phyloP scores from a whole-genome alignment of 2,888 invertebrate genomes.

The Autographa gamma region DNA sequence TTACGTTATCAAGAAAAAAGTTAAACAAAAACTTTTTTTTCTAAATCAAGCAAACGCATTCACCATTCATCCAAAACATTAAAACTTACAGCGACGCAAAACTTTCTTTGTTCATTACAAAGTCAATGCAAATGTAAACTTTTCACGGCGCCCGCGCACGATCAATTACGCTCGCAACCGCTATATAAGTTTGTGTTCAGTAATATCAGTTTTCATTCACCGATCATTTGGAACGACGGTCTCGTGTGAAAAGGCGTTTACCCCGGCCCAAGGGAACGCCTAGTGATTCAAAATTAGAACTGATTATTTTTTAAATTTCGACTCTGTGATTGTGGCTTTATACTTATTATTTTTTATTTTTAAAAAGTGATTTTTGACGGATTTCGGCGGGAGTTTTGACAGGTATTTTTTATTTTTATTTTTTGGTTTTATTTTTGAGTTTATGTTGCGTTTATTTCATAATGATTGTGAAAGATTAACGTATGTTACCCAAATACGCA shows the following conservation, averaged over 20 bases:
- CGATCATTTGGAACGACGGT: slow-evolving; percentile 75
- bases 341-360: slow-evolving; percentile 45
- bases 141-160: slow-evolving; percentile 44
- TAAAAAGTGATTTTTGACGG: slow-evolving; percentile 43
- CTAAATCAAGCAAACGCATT: background rate
- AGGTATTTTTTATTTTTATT: slow-evolving; percentile 63
- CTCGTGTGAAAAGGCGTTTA: slow-evolving; percentile 63
- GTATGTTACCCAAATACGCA: background rate
- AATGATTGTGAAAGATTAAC: slow-evolving; percentile 2
- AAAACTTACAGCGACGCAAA: slow-evolving; percentile 11
- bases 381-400: slow-evolving; percentile 51
- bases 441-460: background rate
- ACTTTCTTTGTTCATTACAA: slow-evolving; percentile 60
- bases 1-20: background rate
- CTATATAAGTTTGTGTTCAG: slow-evolving; percentile 71
- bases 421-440: slow-evolving; percentile 17
- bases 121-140: slow-evolving; percentile 57
- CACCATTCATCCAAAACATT: background rate
- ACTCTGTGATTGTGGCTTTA: slow-evolving; percentile 52
- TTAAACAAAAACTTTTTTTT: background rate
- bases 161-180: slow-evolving; percentile 46
- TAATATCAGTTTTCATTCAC: slow-evolving; percentile 60
- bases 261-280: slow-evolving; percentile 48
- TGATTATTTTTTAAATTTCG: slow-evolving; percentile 26
- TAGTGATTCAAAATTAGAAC: slow-evolving; percentile 57